Conservation (phyloP, 2,797 vertebrate genomes). For the Sphaeramia orbicularis region DNA sequence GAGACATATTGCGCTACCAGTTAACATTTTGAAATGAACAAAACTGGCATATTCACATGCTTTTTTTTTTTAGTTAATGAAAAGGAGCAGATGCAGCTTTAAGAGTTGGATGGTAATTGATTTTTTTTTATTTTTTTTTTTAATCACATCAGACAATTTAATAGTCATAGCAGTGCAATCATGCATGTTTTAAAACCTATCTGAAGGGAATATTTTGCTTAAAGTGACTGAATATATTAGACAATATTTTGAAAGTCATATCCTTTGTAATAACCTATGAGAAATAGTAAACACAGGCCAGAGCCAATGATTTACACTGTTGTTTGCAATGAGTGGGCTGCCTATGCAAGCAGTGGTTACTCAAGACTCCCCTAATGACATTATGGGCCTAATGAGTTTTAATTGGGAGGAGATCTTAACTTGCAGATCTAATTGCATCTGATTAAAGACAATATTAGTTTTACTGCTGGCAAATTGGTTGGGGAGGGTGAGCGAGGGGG, state of each 20-base stretch:
- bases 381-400: conserved; percentile 88
- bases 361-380: conserved; percentile 82
- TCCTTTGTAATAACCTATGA: neutral
- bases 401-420: conserved; percentile 90
- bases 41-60: no score
- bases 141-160: no score
- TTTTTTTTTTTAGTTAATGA: no score
- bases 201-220: neutral
- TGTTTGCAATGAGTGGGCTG: conserved; percentile 66
- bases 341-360: conserved; percentile 75
- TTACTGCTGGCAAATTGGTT: conserved; percentile 85
- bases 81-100: no score
- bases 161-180: no score
- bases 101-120: no score
- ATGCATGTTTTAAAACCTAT: no score
- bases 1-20: no score
- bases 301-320: conserved; percentile 37
- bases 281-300: conserved; percentile 25
- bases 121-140: no score
- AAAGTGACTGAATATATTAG: conserved; percentile 3
- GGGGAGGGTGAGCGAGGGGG: conserved; percentile 58
- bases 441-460: conserved; percentile 91
- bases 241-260: neutral
- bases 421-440: conserved; percentile 87
- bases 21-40: no score